Conservation (phyloP, 2,113 vertebrate species). For the Sapayoa aenigma region DNA sequence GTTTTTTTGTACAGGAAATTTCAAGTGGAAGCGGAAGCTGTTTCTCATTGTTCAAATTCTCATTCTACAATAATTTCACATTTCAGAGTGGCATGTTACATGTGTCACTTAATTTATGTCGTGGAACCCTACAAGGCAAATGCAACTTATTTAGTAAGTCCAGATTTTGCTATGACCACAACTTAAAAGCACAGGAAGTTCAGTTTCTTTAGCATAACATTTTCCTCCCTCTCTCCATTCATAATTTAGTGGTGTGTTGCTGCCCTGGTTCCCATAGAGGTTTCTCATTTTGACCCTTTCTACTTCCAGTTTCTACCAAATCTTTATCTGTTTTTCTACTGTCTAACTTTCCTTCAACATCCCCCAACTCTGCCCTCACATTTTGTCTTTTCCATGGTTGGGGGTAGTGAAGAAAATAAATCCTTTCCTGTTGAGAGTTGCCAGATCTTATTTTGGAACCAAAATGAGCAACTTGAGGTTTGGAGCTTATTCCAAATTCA, state of each 20-base stretch:
- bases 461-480: not conserved
- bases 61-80: slow-evolving; percentile 57
- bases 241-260: slow-evolving; percentile 45
- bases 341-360: not conserved
- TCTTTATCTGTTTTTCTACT: not conserved
- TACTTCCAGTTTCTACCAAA: not conserved
- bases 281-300: slow-evolving; percentile 29
- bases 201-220: slow-evolving; percentile 56
- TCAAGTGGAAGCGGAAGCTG: slow-evolving; percentile 62
- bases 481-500: not conserved
- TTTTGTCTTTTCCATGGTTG: not conserved
- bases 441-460: not conserved
- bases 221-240: not conserved
- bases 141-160: slow-evolving; percentile 70
- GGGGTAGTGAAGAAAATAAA: not conserved
- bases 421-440: not conserved
- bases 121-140: slow-evolving; percentile 42
- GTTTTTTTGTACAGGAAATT: slow-evolving; percentile 53
- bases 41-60: slow-evolving; percentile 73
- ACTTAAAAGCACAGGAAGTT: slow-evolving; percentile 64
- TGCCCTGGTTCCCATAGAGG: not conserved
- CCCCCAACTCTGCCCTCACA: not conserved
- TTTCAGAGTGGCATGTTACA: slow-evolving; percentile 69
- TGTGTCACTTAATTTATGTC: slow-evolving; percentile 74
- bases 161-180: slow-evolving; percentile 66